Conservation (phyloP, 2,888 invertebrate genomes). For the Lasioglossum lativentre region DNA sequence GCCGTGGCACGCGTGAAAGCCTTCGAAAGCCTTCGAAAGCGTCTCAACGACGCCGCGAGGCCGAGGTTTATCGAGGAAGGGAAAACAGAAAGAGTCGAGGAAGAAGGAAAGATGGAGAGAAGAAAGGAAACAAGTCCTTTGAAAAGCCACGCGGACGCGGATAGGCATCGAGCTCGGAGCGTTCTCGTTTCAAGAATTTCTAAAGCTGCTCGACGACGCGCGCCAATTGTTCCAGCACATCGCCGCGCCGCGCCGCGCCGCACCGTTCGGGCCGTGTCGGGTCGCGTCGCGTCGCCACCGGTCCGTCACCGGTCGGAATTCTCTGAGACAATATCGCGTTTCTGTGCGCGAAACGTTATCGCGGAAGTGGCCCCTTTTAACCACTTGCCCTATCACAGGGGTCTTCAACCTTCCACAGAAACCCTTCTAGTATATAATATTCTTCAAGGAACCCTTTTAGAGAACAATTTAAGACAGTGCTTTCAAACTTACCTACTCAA, state of each 20-base stretch:
- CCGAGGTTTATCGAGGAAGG: not conserved
- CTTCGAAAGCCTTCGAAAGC: slow-evolving; percentile 15
- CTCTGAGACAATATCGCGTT: not conserved
- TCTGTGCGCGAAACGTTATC: not conserved
- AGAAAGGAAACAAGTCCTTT: not conserved
- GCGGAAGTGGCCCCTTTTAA: not conserved
- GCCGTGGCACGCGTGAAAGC: not conserved
- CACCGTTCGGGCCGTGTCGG: not conserved
- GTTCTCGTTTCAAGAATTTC: slow-evolving; percentile 11
- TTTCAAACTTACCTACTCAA: too few species aligned
- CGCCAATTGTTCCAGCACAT: not conserved
- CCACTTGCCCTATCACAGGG: not conserved
- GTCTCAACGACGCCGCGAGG: not conserved
- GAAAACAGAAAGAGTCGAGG: not conserved
- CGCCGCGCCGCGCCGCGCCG: not conserved
- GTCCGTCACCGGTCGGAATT: not conserved
- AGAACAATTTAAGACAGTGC: too few species aligned
- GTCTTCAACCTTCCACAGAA: too few species aligned
- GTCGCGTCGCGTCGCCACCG: not conserved
- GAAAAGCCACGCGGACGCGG: not conserved
- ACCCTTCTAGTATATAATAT: too few species aligned
- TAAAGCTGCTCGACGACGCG: slow-evolving; percentile 4
- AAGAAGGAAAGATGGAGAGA: not conserved
- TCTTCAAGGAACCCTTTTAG: too few species aligned
- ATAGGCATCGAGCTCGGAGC: not conserved